A percentile compares a stretch with the other conserved stretches of the same genome.
Conservation (phyloP, 2,113 vertebrate genomes). For the Arenaria interpres region DNA sequence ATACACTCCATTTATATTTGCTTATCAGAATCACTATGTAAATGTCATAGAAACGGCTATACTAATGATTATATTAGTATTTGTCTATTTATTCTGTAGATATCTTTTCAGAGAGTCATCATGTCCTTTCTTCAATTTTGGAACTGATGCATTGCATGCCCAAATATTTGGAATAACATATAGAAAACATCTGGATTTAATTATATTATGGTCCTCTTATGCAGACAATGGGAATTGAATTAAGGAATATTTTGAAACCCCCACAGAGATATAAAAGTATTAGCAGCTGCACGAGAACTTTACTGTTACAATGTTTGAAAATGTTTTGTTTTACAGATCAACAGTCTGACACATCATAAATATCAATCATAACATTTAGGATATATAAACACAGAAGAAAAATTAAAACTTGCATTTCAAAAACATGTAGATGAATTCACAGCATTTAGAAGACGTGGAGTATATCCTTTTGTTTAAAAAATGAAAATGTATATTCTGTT, state of each 20-base stretch:
- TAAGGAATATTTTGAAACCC: constrained; percentile 77
- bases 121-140: constrained; percentile 49
- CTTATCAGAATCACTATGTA: background rate
- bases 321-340: constrained; percentile 74
- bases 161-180: constrained; percentile 73
- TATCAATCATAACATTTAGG: constrained; percentile 52
- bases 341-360: constrained; percentile 69
- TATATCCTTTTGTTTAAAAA: background rate
- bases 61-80: constrained; percentile 50
- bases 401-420: constrained; percentile 21
- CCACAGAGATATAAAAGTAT: constrained; percentile 74
- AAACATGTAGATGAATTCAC: background rate
- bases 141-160: constrained; percentile 60
- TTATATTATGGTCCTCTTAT: constrained; percentile 69
- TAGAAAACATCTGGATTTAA: constrained; percentile 75
- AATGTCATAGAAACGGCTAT: background rate
- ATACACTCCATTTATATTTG: constrained; percentile 11
- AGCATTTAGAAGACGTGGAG: background rate
- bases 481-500: background rate
- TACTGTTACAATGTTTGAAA: constrained; percentile 65
- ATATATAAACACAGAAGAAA: constrained; percentile 18
- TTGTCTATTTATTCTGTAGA: constrained; percentile 46
- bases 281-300: constrained; percentile 72
- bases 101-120: constrained; percentile 52
- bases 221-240: constrained; percentile 75